These are phyloP conservation scores for Colletes latitarsis DNA, from an alignment of 1,140 invertebrate species.

Conservation along the genomic window DNA sequence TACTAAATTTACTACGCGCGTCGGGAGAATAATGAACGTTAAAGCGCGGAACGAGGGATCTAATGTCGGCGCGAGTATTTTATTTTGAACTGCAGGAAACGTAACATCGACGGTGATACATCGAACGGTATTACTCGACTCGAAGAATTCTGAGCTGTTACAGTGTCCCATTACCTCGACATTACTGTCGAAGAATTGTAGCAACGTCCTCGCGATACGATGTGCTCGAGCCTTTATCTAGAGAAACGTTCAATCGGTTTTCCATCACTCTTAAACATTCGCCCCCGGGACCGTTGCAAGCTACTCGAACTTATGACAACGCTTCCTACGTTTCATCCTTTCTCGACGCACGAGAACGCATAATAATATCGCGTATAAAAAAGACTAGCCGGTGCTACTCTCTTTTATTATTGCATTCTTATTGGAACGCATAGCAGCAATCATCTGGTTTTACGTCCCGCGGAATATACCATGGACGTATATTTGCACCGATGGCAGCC, in stretches of 20 bases:
- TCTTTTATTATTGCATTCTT: constrained; percentile 16
- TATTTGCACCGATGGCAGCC: neutral
- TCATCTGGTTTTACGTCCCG: constrained; percentile 9
- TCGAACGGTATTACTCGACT: constrained; percentile 40
- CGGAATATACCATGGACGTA: neutral
- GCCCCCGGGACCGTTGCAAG: constrained; percentile 37
- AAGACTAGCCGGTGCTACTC: neutral
- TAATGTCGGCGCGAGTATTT: neutral
- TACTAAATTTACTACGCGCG: too few species aligned
- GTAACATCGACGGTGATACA: constrained; percentile 22
- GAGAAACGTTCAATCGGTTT: constrained; percentile 59
- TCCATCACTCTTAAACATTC: constrained; percentile 52
- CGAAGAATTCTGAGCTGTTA: constrained; percentile 18
- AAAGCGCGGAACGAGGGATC: neutral
- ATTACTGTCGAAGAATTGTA: constrained; percentile 39
- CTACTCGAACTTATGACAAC: constrained; percentile 7
- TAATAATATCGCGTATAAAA: constrained; percentile 19
- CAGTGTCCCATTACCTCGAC: constrained; percentile 46
- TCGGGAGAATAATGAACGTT: neutral
- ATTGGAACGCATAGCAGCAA: constrained; percentile 3
- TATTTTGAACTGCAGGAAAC: neutral
- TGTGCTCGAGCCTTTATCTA: constrained; percentile 61
- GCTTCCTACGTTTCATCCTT: neutral
- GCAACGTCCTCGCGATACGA: constrained; percentile 46
- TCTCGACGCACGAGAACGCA: neutral